Percentiles rank a stretch among this genome's conserved stretches.
phyloP scores from a whole-genome alignment of 2,888 invertebrate species.

The Temnothorax rugatulus region DNA sequence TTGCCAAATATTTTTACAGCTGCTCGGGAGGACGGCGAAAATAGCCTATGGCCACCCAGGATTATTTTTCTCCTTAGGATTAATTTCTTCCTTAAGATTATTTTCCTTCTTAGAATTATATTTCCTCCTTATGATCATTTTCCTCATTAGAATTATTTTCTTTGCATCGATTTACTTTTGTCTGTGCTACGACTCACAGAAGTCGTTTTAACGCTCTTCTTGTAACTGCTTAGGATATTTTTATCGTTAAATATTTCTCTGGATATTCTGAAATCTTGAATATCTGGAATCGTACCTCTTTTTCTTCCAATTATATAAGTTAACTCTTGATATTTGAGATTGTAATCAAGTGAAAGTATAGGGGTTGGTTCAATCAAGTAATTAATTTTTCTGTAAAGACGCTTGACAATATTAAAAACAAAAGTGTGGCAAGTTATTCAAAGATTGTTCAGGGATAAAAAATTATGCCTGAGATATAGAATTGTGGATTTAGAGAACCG shows the following conservation, averaged over 20 bases:
- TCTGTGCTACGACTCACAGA: too few relatives aligned
- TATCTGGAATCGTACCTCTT: background rate
- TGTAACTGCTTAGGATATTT: background rate
- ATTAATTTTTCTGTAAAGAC: background rate
- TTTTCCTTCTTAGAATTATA: background rate
- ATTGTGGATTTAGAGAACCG: background rate
- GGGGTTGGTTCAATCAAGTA: background rate
- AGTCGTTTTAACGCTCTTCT: background rate
- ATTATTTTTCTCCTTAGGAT: background rate
- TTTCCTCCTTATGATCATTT: background rate
- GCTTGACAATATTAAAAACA: background rate
- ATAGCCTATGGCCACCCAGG: too few relatives aligned
- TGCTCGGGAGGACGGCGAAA: background rate
- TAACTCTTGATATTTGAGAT: background rate
- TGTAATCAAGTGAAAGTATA: background rate
- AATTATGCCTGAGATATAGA: background rate
- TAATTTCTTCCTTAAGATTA: background rate
- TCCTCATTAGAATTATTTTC: background rate
- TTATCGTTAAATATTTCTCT: background rate
- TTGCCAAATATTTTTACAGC: constrained; percentile 3
- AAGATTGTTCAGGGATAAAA: background rate
- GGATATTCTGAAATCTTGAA: background rate
- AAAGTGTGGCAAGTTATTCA: background rate
- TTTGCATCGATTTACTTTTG: background rate
- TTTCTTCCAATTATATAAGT: background rate